Percentiles rank a stretch among this genome's conserved stretches.
These are phyloP conservation scores for Mellivora capensis DNA, from an alignment of 2,113 vertebrate genomes.

Conservation along the genomic window DNA sequence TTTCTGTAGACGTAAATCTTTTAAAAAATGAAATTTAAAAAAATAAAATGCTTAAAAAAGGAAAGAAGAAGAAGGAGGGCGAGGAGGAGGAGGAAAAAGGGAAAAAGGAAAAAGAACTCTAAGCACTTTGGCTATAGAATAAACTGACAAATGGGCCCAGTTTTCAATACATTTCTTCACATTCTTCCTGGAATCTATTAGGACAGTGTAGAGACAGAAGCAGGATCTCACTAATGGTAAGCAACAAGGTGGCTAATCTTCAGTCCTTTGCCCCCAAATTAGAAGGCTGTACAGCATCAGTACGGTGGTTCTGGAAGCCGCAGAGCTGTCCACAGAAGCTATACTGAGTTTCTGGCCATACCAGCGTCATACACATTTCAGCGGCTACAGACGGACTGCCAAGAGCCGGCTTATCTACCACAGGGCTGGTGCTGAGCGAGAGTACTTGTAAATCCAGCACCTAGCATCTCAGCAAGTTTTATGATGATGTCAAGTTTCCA, in stretches of 20 bases:
- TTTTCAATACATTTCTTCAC: not conserved
- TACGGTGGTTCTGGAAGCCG: too few relatives aligned
- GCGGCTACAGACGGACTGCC: not conserved
- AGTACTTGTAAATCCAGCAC: slow-evolving; percentile 30
- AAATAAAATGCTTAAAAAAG: not conserved
- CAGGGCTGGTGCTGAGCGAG: not conserved
- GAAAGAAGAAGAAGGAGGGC: not conserved
- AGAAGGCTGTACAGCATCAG: not conserved
- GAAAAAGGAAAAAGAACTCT: not conserved
- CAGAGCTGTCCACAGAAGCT: not conserved
- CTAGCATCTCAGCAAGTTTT: slow-evolving; percentile 60
- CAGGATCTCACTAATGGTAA: not conserved
- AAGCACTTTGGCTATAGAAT: not conserved
- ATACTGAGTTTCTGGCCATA: not conserved
- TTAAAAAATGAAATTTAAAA: not conserved
- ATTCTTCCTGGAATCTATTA: not conserved
- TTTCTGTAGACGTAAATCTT: not conserved
- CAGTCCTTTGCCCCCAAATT: not conserved
- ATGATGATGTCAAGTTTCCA: slow-evolving; percentile 60
- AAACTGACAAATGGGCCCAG: not conserved
- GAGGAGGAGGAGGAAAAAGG: too few relatives aligned
- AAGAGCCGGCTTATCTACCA: not conserved
- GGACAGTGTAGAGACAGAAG: not conserved
- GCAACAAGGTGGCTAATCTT: not conserved
- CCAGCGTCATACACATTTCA: not conserved